Percentiles rank a stretch among this genome's conserved stretches.
Evolutionary conservation across 2,797 vertebrate species (phyloP).

Genomic region (Pogonophryne albipinna): DNA sequence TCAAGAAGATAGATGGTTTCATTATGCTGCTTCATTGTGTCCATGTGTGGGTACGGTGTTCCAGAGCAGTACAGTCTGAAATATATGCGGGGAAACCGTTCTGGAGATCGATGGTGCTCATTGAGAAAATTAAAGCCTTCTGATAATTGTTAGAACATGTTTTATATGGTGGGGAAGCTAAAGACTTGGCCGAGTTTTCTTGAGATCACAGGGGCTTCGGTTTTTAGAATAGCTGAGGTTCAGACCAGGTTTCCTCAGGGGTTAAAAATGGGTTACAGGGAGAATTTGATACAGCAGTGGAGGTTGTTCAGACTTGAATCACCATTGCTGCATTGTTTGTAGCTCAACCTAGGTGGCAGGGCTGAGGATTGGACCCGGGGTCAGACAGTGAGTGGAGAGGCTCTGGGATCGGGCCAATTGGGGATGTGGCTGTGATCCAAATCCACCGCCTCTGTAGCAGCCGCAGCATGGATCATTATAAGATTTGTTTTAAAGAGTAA

Average conservation of each 20-base stretch:
- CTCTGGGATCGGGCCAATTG: constrained; percentile 33
- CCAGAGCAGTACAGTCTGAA: constrained; percentile 32
- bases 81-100: constrained; percentile 33
- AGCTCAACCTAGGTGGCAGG: constrained; percentile 22
- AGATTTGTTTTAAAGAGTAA: constrained; percentile 77
- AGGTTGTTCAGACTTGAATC: constrained; percentile 22
- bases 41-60: constrained; percentile 59
- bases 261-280: constrained; percentile 17
- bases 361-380: constrained; percentile 27
- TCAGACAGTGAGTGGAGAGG: constrained; percentile 44
- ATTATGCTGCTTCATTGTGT: constrained; percentile 69
- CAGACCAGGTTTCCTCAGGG: constrained; percentile 13
- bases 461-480: constrained; percentile 65
- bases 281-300: constrained; percentile 21
- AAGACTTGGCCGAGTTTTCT: constrained; percentile 19
- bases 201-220: constrained; percentile 16
- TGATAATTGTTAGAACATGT: constrained; percentile 43
- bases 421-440: constrained; percentile 53
- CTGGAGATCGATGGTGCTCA: constrained; percentile 30
- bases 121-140: constrained; percentile 50
- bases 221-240: constrained; percentile 27
- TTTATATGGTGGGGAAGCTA: constrained; percentile 29
- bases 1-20: constrained; percentile 75
- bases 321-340: constrained; percentile 21
- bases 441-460: constrained; percentile 51